Conservation (phyloP, 2,797 vertebrate species). For the Artibeus jamaicensis region DNA sequence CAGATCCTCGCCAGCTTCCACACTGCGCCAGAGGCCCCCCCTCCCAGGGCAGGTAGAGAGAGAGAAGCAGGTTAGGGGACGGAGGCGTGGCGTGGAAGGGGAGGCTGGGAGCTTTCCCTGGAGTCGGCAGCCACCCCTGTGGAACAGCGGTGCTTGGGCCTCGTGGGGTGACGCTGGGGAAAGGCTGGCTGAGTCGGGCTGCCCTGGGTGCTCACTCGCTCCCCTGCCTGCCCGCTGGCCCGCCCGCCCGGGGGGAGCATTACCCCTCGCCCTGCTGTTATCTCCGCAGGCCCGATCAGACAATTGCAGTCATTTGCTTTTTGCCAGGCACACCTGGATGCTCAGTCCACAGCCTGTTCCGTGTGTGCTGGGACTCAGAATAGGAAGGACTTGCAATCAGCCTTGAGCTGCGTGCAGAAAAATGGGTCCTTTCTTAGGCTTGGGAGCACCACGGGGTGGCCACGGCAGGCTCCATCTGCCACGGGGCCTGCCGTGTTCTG, state of each 20-base stretch:
- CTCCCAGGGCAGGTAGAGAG: background rate
- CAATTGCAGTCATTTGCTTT: conserved; percentile 46
- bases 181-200: background rate
- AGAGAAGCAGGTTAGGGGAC: background rate
- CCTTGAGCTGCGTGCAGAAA: background rate
- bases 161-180: conserved; percentile 11
- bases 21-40: background rate
- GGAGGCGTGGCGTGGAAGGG: background rate
- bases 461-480: background rate
- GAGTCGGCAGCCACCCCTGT: background rate
- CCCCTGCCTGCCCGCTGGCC: too few species aligned
- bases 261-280: background rate
- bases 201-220: background rate
- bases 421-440: background rate
- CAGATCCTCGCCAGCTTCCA: too few species aligned
- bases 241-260: too few species aligned
- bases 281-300: background rate
- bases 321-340: background rate
- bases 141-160: background rate
- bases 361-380: background rate
- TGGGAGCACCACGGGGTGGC: background rate
- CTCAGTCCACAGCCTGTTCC: background rate
- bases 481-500: too few species aligned
- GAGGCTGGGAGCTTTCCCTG: too few species aligned
- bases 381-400: background rate